Base-by-base conservation (phyloP, 2,888 invertebrate species). In the Gymnoscelis rufifasciata region DNA sequence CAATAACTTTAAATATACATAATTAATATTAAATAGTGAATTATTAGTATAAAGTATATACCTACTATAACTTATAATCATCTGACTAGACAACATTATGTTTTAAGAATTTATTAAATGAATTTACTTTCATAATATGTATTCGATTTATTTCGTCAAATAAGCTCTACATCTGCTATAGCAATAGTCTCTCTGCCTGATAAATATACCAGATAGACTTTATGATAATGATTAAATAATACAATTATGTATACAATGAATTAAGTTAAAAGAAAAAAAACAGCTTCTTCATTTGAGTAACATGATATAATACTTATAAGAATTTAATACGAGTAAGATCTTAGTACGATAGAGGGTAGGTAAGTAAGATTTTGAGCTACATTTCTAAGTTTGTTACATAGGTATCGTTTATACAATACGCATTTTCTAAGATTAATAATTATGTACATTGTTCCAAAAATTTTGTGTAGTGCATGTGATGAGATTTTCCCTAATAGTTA, bases 381-480 rank as follows among this genome's bases (percentile, higher is more conserved):
- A 71, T 69, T 52, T 68, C 82, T 83, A 83, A 62, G 67, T 35
- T 74, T 73, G 62, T 66, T 66, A n/a, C n/a, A n/a, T n/a, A 66
- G 62, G 64, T 56, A 8, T 62, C 58, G 58, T 54, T 61, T 60
- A 52, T 59, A 60, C 64, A 67, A 64, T 64, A 35, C 15, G 11
- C 15, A 70, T 73, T 75, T 68, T 68, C 55, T 65, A 70, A 69
- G 77, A 79, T 81, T 81, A n/a, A n/a, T n/a, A n/a, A 62, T 71
- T 81, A 83, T 84, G 81, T 83, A 84, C 84, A 83, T 78, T 71
- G 78, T 67, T 83, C 80, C 82, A 83, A 83, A 83, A 83, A 66
- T 74, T 66, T 54, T 68, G 63, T 65, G 66, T 69, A 64, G 64
- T 35, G 35, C 35, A 51, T 60, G 72, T 65, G 68, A 64, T 62